A percentile compares a stretch with the other conserved stretches of the same genome.
Conservation (phyloP, 2,888 invertebrate genomes). For the Ormia ochracea region DNA sequence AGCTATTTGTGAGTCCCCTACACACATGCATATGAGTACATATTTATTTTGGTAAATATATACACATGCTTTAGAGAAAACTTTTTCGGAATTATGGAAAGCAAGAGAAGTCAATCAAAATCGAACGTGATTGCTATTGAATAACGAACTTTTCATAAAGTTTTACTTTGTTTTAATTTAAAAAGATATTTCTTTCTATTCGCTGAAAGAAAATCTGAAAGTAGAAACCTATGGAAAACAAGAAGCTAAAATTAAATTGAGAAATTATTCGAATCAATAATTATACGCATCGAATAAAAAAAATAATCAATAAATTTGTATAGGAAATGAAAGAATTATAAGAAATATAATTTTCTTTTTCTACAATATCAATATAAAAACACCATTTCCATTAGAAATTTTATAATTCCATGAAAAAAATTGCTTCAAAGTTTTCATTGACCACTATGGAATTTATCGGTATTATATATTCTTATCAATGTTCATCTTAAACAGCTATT, state of each 20-base stretch:
- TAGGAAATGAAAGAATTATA: constrained; percentile 30
- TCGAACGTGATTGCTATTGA: too few species aligned
- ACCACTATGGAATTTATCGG: not conserved
- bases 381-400: not conserved
- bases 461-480: too few species aligned
- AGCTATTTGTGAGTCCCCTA: too few species aligned
- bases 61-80: too few species aligned
- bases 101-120: too few species aligned
- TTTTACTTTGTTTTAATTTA: not conserved
- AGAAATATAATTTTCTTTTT: not conserved
- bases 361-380: constrained; percentile 5
- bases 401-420: not conserved
- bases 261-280: constrained; percentile 27
- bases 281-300: constrained; percentile 8
- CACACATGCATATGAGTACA: too few species aligned
- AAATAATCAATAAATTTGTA: not conserved
- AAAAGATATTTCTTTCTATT: not conserved
- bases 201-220: not conserved
- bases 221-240: not conserved
- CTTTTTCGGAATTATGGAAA: too few species aligned
- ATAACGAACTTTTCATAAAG: too few species aligned
- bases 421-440: not conserved
- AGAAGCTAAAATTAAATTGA: constrained; percentile 5
- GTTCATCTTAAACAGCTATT: too few species aligned
- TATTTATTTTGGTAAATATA: too few species aligned